Evolutionary conservation across 35 echinoderm and acorn worm genomes (phyloP), one percentile per base, ranked within the genome.

Genomic region (Diadema setosum): DNA sequence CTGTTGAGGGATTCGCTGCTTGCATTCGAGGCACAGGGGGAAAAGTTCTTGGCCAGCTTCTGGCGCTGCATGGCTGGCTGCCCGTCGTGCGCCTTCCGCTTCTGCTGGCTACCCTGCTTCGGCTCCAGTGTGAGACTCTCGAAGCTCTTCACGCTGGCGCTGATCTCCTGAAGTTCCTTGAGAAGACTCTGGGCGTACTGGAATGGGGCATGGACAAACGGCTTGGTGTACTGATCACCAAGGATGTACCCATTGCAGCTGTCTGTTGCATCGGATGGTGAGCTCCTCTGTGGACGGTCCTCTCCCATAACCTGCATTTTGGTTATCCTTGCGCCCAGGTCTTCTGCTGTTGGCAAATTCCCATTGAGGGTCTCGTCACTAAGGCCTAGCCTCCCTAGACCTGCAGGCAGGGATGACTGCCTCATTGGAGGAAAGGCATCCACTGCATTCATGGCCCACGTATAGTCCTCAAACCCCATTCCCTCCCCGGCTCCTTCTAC

Each of bases 41-140:
- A 96, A 43, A 42, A 78, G 73, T 78, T 78, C 20, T 78, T 78
- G 73, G 73, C 94, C 46, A 96, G 81, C 35, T 96, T 96, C 73
- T 96, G 94, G 32, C 84, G 90, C 14, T 96, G 89, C 17, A 80
- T 63, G 46, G 65, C 70, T 21, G 57, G 64, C 34, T 88, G 78
- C 21, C 80, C 87, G 15, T 69, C 61, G 64, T 83, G 73, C 18
- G 85, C 89, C 70, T 96, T 96, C 24, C 94, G 60, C 69, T 96
- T 96, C 44, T 95, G 93, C 40, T 90, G 84, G 8, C 48, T n/a
- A n/a, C 69, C 52, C 12, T 84, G 15, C 46, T 91, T 91, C 0
- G 94, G 94, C 21, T 96, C 94, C 35, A 96, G 73, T 5, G 94
- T 96, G n/a, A 96, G 65, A 59, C 84, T 96, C 59, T 96, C 94